phyloP scores from a whole-genome alignment of 2,888 invertebrate species.

The Suillia variegata region DNA sequence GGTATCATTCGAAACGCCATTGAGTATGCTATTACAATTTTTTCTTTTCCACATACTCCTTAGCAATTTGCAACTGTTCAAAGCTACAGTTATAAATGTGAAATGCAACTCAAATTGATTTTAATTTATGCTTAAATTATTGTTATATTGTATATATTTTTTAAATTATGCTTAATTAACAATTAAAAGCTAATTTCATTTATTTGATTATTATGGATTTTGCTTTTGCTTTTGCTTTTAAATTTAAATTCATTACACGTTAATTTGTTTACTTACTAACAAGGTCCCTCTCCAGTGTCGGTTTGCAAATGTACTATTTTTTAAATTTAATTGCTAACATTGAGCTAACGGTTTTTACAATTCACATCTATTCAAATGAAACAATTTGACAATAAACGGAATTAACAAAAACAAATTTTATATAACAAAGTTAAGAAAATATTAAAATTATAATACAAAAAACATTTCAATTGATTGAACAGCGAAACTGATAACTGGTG shows the following conservation, averaged over 20 bases:
- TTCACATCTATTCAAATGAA: no score
- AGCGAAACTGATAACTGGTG: no score
- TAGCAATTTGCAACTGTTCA: no score
- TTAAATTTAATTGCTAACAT: slow-evolving; percentile 15
- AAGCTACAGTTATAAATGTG: not conserved
- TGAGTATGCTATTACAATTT: no score
- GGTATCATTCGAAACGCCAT: no score
- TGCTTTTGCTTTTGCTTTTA: slow-evolving; percentile 12
- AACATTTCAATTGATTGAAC: no score
- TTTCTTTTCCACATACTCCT: no score
- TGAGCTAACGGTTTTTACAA: slow-evolving; percentile 45
- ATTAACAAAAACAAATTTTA: no score
- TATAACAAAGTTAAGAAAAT: no score
- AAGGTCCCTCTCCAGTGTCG: slow-evolving; percentile 60
- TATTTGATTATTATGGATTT: slow-evolving; percentile 14
- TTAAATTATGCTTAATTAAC: not conserved
- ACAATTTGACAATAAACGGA: no score
- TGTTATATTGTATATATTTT: not conserved
- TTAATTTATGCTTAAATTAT: not conserved
- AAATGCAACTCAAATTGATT: not conserved
- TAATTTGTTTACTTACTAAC: slow-evolving; percentile 47
- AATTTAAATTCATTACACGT: no score
- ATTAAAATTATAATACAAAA: no score
- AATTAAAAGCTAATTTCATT: slow-evolving; percentile 24
- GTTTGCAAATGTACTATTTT: slow-evolving; percentile 21